Evolutionary conservation across 2,888 invertebrate species (phyloP).

Genomic region (Megastigmus dorsalis): DNA sequence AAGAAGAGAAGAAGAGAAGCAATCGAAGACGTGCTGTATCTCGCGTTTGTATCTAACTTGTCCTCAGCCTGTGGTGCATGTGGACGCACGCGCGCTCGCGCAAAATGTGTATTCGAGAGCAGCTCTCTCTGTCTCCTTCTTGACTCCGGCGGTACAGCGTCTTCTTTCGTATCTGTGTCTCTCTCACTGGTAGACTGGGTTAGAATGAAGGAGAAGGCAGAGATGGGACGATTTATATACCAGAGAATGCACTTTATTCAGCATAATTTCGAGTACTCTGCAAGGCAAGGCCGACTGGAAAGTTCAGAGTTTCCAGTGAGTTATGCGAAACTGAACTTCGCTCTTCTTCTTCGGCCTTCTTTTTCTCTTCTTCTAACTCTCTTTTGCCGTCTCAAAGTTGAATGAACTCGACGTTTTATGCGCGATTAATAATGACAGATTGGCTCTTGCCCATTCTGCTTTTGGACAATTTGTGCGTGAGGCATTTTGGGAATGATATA

Average conservation of each 20-base stretch:
- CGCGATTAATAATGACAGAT: neutral
- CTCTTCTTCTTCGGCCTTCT: neutral
- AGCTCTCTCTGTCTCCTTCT: too few species aligned
- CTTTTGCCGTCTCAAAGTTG: neutral
- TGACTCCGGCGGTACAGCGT: neutral
- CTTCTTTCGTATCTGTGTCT: neutral
- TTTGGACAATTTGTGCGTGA: too few species aligned
- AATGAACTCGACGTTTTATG: too few species aligned
- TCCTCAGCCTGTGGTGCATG: conserved; percentile 25
- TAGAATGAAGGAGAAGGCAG: neutral
- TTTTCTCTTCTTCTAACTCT: too few species aligned
- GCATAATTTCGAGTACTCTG: conserved; percentile 43
- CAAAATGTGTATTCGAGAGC: neutral
- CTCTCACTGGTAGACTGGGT: neutral
- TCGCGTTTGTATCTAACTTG: conserved; percentile 61
- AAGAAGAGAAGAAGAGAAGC: conserved; percentile 58
- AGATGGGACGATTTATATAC: conserved; percentile 45
- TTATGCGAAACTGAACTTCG: conserved; percentile 18
- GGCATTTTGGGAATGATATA: too few species aligned
- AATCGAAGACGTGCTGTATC: conserved; percentile 71
- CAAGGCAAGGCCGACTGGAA: conserved; percentile 2
- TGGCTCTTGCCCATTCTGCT: neutral
- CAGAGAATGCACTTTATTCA: conserved; percentile 47
- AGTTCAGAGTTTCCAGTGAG: conserved; percentile 30
- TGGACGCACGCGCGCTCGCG: conserved; percentile 24